These are phyloP conservation scores for Oxycera nigricornis DNA, from an alignment of 2,888 invertebrate genomes.

Conservation along the genomic window DNA sequence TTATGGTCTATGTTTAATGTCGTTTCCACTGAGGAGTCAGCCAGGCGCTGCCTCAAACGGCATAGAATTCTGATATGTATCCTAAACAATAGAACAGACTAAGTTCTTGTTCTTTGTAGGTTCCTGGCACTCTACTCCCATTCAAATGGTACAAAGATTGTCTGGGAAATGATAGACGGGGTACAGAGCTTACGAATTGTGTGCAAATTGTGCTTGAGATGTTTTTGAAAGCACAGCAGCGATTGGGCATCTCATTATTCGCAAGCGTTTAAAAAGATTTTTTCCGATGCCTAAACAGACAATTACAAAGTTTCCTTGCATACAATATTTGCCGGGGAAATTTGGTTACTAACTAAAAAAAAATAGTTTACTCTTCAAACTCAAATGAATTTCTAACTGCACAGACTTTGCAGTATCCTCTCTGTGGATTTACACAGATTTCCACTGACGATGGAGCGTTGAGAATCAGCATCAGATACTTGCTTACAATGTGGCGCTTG, in stretches of 20 bases:
- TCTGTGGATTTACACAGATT: not conserved
- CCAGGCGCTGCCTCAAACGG: not conserved
- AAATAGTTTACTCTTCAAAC: no score
- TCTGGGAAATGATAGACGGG: no score
- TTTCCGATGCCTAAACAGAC: no score
- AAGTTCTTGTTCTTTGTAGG: constrained; percentile 13
- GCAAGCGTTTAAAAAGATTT: no score
- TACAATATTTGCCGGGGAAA: no score
- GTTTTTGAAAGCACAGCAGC: no score
- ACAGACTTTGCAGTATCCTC: not conserved
- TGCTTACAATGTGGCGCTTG: not conserved
- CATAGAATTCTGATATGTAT: constrained; percentile 26
- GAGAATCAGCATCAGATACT: not conserved
- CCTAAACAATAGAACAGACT: constrained; percentile 18
- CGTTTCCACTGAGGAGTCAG: not conserved
- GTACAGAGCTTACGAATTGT: not conserved
- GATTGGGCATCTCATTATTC: no score
- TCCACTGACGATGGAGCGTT: not conserved
- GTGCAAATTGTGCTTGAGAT: not conserved
- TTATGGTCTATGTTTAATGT: not conserved
- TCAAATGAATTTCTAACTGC: no score
- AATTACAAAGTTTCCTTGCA: no score
- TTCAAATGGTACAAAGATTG: not conserved
- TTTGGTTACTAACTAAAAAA: no score
- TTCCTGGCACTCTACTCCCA: not conserved